Conservation (phyloP, 2,888 invertebrate genomes). For the Drosophila incognita region DNA sequence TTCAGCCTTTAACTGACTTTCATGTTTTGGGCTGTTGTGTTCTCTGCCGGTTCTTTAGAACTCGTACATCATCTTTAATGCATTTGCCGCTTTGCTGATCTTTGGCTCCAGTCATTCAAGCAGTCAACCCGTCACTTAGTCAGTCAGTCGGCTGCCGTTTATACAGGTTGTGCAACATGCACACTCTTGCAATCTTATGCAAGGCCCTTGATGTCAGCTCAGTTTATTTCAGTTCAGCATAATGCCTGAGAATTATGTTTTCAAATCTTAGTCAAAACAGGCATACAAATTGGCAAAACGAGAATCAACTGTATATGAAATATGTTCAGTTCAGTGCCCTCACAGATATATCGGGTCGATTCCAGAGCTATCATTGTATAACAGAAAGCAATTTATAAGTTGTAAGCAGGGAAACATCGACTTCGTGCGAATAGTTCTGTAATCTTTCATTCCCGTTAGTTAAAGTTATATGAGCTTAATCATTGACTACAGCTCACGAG, state of each 20-base stretch:
- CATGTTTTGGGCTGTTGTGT: constrained; percentile 30
- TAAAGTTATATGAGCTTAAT: not conserved
- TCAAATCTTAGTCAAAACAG: constrained; percentile 23
- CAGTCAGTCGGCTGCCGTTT: constrained; percentile 24
- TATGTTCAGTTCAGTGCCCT: not conserved
- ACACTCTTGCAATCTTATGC: constrained; percentile 29
- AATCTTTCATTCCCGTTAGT: not conserved
- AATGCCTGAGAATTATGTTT: constrained; percentile 8
- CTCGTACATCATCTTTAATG: constrained; percentile 70
- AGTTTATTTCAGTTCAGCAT: constrained; percentile 9
- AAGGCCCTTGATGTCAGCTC: constrained; percentile 35
- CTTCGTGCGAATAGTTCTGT: not conserved
- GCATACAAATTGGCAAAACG: constrained; percentile 11
- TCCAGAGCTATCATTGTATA: not conserved
- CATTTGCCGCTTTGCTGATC: constrained; percentile 59
- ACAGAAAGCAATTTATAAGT: not conserved
- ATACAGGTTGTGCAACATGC: constrained; percentile 40
- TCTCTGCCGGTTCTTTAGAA: constrained; percentile 57
- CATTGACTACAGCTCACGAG: not conserved
- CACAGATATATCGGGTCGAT: not conserved
- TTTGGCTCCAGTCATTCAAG: constrained; percentile 31
- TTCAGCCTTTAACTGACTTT: constrained; percentile 36
- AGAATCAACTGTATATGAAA: not conserved
- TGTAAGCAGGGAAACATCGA: not conserved
- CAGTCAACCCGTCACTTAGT: constrained; percentile 9